These are phyloP conservation scores for Nasua narica DNA, from an alignment of 2,797 vertebrate genomes.

Conservation along the genomic window DNA sequence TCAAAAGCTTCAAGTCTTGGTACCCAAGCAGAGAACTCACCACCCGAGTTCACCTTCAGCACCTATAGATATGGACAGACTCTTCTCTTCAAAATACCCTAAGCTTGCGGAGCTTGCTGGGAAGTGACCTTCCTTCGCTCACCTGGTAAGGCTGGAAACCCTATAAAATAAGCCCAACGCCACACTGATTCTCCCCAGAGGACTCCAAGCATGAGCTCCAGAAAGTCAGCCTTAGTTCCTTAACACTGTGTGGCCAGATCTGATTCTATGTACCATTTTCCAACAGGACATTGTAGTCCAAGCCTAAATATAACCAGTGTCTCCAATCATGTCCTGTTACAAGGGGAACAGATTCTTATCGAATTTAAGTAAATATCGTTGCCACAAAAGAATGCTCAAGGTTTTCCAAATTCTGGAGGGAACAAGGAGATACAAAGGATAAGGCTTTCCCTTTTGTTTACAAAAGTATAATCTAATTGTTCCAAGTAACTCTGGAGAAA, in stretches of 20 bases:
- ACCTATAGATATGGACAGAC: background rate
- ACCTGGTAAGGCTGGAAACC: background rate
- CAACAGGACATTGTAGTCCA: background rate
- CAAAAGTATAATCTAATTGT: background rate
- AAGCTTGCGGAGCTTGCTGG: no score
- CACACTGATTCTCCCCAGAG: background rate
- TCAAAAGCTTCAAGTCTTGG: background rate
- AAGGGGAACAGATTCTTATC: background rate
- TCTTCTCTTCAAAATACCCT: background rate
- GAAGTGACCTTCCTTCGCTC: background rate
- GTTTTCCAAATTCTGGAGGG: background rate
- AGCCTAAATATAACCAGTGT: background rate
- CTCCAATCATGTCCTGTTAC: background rate
- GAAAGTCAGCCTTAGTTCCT: background rate
- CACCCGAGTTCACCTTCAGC: background rate
- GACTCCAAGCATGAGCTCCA: background rate
- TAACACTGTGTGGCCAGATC: background rate
- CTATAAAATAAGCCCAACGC: background rate
- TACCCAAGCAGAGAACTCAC: background rate
- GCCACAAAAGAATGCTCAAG: background rate
- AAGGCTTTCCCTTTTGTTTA: background rate
- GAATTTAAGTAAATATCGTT: background rate
- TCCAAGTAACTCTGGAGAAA: background rate
- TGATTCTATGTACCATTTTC: background rate
- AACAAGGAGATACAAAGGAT: background rate